Evolutionary conservation across 1,140 invertebrate species (phyloP), one percentile per base, ranked within the genome.

Genomic region (Drosophila yakuba): DNA sequence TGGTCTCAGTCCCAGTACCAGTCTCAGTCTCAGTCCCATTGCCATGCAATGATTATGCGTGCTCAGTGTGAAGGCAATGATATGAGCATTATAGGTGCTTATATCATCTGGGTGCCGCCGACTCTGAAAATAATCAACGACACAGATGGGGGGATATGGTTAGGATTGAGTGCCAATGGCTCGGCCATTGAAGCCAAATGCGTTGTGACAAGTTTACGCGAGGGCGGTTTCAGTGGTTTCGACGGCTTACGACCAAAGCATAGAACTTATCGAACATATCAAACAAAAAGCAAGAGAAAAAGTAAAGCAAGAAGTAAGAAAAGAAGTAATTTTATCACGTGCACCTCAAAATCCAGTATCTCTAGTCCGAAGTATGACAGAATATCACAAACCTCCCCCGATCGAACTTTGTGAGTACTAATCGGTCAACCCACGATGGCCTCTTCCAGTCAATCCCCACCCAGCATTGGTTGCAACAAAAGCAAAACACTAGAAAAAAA

Each of bases 81-180:
- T 54, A 43, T 28, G 48, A 17, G 62, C 61, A 69, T 69, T 69
- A 69, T 32, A 32, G 38, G 39, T 44, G 44, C 43, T 67, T 63
- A 67, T 64, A 66, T 44, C 66, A 69, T 67, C 62, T 35, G 20
- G 20, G 8, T 23, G 14, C 15, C 36, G 17, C 14, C 11, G 14
- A 57, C 23, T 41, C 38, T 52, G 51, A 25, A 32, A 32, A 20
- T 15, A 61, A 56, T 61, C 55, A 20, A n/a, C 23, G 15, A 32
- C 35, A 36, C 32, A 20, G 50, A 52, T 52, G 50, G 54, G 23
- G 36, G 54, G 15, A 60, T 61, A 54, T 61, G 50, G 32, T 36
- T 52, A 36, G 32, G 50, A 52, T 20, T 36, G 50, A 52, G 32
- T 35, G 50, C 32, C 32, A 36, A 52, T 52, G 32, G n/a, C 32